Conservation (phyloP, 2,888 invertebrate genomes). For the Lithophane ornitopus region DNA sequence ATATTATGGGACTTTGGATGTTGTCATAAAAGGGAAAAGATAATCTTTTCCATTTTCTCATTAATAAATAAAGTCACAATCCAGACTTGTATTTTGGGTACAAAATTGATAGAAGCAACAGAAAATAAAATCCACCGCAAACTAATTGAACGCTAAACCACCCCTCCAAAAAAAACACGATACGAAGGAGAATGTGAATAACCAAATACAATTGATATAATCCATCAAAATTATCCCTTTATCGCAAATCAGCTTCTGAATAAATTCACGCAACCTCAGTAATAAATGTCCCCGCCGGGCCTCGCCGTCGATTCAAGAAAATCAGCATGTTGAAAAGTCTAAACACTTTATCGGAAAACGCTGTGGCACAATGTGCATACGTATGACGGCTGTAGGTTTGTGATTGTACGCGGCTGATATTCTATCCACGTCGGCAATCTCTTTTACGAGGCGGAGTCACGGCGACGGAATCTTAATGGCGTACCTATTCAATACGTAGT, state of each 20-base stretch:
- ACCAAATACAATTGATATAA: conserved; percentile 25
- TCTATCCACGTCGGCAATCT: conserved; percentile 82
- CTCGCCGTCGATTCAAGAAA: conserved; percentile 35
- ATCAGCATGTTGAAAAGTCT: conserved; percentile 65
- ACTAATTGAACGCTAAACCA: not conserved
- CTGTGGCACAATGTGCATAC: conserved; percentile 58
- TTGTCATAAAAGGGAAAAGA: conserved; percentile 11
- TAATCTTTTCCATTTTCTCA: not conserved
- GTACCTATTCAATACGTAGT: conserved; percentile 69
- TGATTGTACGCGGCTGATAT: conserved; percentile 71
- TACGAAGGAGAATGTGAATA: conserved; percentile 27
- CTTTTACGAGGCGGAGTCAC: conserved; percentile 76
- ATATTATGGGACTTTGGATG: not conserved
- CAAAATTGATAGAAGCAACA: not conserved
- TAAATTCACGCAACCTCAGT: conserved; percentile 35
- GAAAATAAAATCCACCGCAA: not conserved
- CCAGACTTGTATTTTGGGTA: not conserved
- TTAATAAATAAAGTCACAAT: conserved; percentile 2
- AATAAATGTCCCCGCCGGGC: conserved; percentile 39
- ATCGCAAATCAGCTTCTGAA: conserved; percentile 46
- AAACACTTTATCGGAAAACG: conserved; percentile 69
- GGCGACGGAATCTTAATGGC: conserved; percentile 75
- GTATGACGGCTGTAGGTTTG: conserved; percentile 73
- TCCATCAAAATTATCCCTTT: conserved; percentile 31
- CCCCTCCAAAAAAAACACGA: not conserved